A percentile compares a stretch with the other conserved stretches of the same genome.
Evolutionary conservation across 2,797 vertebrate species (phyloP).

Genomic region (Lacerta bilineata): DNA sequence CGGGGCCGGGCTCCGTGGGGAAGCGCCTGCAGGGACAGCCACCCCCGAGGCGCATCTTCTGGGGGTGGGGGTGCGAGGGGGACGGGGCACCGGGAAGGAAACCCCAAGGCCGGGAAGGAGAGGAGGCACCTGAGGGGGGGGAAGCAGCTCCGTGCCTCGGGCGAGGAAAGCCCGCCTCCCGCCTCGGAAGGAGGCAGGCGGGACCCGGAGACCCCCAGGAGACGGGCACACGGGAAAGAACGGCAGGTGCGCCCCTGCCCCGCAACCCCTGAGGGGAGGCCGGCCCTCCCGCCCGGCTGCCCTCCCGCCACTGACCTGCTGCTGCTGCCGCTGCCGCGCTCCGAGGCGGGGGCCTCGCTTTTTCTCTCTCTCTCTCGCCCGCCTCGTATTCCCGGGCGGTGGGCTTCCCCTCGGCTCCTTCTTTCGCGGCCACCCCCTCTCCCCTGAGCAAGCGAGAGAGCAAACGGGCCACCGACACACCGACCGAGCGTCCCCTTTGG

Average conservation of each 20-base stretch:
- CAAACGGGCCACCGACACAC: neutral
- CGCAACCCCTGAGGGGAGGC: too few species aligned
- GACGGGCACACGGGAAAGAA: too few species aligned
- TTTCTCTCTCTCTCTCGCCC: too few species aligned
- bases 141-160: neutral
- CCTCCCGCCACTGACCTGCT: neutral
- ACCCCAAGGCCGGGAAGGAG: neutral
- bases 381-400: neutral
- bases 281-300: neutral
- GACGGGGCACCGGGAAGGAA: too few species aligned
- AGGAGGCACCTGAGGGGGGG: slow-evolving; percentile 39
- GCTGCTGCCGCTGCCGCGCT: neutral
- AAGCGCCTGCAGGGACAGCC: neutral
- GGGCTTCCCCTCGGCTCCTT: neutral
- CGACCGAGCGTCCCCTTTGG: neutral
- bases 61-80: neutral
- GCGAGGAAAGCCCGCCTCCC: too few species aligned
- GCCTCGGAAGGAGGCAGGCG: too few species aligned
- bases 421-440: slow-evolving; percentile 2
- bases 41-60: neutral
- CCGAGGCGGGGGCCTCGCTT: neutral
- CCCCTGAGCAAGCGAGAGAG: slow-evolving; percentile 7
- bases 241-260: too few species aligned
- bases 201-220: too few species aligned
- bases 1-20: too few species aligned